These are phyloP conservation scores for Heliothis subflexa DNA, from an alignment of 1,140 invertebrate species.

Conservation along the genomic window DNA sequence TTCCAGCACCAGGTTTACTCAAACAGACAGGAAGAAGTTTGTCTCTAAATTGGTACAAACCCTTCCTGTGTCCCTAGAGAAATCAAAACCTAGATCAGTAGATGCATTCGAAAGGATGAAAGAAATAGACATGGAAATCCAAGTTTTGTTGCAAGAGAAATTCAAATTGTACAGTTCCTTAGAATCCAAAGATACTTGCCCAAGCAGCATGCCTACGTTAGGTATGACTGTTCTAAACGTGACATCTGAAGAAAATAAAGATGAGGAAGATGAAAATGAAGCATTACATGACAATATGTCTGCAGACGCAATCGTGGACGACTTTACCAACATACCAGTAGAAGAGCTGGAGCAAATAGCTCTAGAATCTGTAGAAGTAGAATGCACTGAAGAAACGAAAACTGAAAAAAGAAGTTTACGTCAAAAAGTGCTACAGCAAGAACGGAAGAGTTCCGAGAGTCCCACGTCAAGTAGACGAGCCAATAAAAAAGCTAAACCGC, in stretches of 20 bases:
- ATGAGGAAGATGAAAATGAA: slow-evolving; percentile 53
- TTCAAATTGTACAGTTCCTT: slow-evolving; percentile 82
- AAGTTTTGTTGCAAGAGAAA: slow-evolving; percentile 82
- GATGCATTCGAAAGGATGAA: slow-evolving; percentile 82
- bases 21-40: slow-evolving; percentile 65
- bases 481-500: slow-evolving; percentile 64
- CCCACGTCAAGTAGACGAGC: slow-evolving; percentile 57
- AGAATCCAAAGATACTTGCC: slow-evolving; percentile 66
- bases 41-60: slow-evolving; percentile 65
- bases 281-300: slow-evolving; percentile 40
- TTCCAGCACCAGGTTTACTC: slow-evolving; percentile 60
- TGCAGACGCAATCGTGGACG: slow-evolving; percentile 72
- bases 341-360: slow-evolving; percentile 80
- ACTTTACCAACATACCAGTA: slow-evolving; percentile 75
- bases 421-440: slow-evolving; percentile 55
- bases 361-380: slow-evolving; percentile 64
- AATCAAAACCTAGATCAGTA: slow-evolving; percentile 54
- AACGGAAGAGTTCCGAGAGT: slow-evolving; percentile 56
- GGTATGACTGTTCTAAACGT: slow-evolving; percentile 80
- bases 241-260: slow-evolving; percentile 54
- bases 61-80: slow-evolving; percentile 51
- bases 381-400: slow-evolving; percentile 50
- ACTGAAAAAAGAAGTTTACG: slow-evolving; percentile 57
- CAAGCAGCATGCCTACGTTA: slow-evolving; percentile 65
- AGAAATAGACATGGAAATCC: slow-evolving; percentile 84